Base-by-base conservation (phyloP, 2,113 vertebrate genomes). In the Ceyx margarethae region DNA sequence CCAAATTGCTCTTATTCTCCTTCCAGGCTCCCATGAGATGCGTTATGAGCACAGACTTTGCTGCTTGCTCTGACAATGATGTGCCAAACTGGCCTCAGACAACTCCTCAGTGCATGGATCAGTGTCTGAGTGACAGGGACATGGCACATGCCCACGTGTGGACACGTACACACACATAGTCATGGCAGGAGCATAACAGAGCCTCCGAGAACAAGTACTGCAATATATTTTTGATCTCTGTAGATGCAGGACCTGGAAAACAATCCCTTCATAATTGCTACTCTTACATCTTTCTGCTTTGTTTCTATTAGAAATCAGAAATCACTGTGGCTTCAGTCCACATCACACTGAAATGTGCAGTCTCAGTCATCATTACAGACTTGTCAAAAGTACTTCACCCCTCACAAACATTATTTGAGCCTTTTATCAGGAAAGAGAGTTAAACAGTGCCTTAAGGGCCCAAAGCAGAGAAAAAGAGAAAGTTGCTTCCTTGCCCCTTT, bases 121-220 rank as follows among this genome's bases (percentile, higher is more conserved):
- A 29, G 22, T 14, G 7, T 29, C 22, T 20, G 28, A 65, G 37
- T 1, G 4, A 26, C 23, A 53, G 26, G n/a, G 45, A 33, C 1
- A 0, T 11, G 37, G 35, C 14, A 21, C 3, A 1, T 40, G 37
- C 43, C 29, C 28, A 9, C 0, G 2, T 1, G 0, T 40, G n/a
- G 35, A 25, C 31, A 13, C 0, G 1, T 1, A 23, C 20, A 7
- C 29, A 8, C 29, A 7, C 48, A 64, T 2, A 17, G 5, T 8
- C 31, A 26, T 3, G 2, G 3, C 9, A 22, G 13, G 15, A 25
- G 3, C 33, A 15, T 43, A 19, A 10, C 25, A 29, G 29, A 26
- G 35, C 26, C n/a, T 35, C 46, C 6, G 21, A 18, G 11, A 71
- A 31, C 16, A 62, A 61, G 23, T 15, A 28, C 57, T 18, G 20